Evolutionary conservation across 1,140 invertebrate species (phyloP), one percentile per base, ranked within the genome.

Genomic region (Saxidomus purpurata): DNA sequence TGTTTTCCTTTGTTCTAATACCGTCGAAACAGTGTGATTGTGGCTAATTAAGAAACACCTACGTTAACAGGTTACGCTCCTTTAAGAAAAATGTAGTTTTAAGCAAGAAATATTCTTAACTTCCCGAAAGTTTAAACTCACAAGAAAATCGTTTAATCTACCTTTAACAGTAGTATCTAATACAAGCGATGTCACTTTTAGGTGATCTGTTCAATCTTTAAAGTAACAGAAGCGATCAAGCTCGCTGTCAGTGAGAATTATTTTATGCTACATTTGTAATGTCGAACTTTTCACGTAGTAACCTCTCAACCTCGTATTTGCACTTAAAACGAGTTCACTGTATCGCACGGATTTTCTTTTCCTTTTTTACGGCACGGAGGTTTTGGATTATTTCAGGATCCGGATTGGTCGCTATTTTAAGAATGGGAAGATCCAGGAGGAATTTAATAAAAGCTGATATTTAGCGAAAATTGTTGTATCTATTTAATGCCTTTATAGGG

Each of bases 221-320:
- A 71, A 40, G 59, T 63, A 38, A 28, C 36, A 71, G 67, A 38
- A 31, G 13, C 36, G 15, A 36, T 71, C 31, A 31, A 71, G 34
- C 67, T 71, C 19, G 17, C 67, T 71, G 67, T 71, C 67, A 15
- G 67, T 71, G 67, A 31, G 67, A 71, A 71, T 71, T 71, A 71
- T 71, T 71, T 71, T 71, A 71, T 71, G 67, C 67, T 71, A 71
- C 67, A 71, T 71, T 71, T 71, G n/a, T 71, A 71, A 36, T 40
- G 67, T 36, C 36, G 67, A 71, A 38, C 34, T 71, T 67, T 71
- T 38, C 36, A 71, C 67, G 67, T 71, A 71, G 34, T 71, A 71
- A 71, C 67, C 67, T 40, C 34, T 38, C 9, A 40, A 71, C 34
- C 36, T 36, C 1, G 22, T 71, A 28, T 71, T 71, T 71, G 67